phyloP scores from a whole-genome alignment of 2,888 invertebrate genomes.

The Aproaerema taeniolella region DNA sequence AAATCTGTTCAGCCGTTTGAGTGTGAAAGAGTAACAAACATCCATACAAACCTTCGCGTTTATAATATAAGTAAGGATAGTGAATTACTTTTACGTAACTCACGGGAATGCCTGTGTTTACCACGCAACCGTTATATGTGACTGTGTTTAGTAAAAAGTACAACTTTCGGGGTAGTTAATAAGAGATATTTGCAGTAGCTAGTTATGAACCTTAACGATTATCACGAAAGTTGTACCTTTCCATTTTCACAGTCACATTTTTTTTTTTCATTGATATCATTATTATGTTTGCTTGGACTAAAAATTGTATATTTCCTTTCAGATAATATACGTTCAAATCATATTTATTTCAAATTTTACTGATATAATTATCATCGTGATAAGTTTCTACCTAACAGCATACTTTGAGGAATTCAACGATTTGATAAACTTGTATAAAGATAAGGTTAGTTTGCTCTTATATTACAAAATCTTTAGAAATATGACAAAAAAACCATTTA shows the following conservation, averaged over 20 bases:
- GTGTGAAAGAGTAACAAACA: no score
- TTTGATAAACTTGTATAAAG: slow-evolving; percentile 6
- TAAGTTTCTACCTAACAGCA: slow-evolving; percentile 13
- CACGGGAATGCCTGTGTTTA: no score
- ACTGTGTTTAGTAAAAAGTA: background rate
- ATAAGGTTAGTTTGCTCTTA: slow-evolving; percentile 4
- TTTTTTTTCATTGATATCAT: background rate
- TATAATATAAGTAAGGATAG: no score
- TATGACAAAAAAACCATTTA: no score
- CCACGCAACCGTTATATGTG: no score
- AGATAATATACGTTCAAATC: slow-evolving; percentile 4
- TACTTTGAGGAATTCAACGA: slow-evolving; percentile 10
- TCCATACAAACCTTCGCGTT: no score
- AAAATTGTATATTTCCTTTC: background rate
- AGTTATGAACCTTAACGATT: background rate
- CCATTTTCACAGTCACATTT: background rate
- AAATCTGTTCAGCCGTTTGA: no score
- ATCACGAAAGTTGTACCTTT: background rate
- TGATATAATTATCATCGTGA: slow-evolving; percentile 11
- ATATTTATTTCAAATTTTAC: slow-evolving; percentile 10
- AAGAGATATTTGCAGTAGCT: background rate
- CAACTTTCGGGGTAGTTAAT: background rate
- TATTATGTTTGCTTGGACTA: background rate
- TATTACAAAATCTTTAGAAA: background rate
- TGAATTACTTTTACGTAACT: no score